Conservation (phyloP, 2,797 vertebrate species). For the Naso thynnoides region DNA sequence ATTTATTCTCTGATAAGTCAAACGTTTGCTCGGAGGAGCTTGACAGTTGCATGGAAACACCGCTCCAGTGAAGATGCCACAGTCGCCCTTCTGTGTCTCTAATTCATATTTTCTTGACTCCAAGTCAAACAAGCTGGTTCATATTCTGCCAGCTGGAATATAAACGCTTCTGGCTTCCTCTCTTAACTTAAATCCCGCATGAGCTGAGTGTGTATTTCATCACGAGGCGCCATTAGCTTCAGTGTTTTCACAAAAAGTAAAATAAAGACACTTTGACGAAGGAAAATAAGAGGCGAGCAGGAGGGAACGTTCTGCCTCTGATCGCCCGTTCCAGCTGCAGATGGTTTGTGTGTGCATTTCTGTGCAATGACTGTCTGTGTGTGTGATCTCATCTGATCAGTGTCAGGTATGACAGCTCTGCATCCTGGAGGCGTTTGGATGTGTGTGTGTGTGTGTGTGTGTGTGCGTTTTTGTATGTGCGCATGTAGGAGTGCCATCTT, state of each 20-base stretch:
- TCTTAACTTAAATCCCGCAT: constrained; percentile 1
- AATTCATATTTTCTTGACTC: constrained; percentile 30
- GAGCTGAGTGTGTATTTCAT: constrained; percentile 7
- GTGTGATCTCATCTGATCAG: constrained; percentile 49
- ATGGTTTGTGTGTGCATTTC: constrained; percentile 2
- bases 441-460: constrained; percentile 19
- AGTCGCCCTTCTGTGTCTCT: constrained; percentile 11
- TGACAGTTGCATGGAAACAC: constrained; percentile 21
- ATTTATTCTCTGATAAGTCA: constrained; percentile 10
- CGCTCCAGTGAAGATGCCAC: constrained; percentile 8
- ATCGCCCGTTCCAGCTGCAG: constrained; percentile 20
- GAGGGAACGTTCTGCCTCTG: constrained; percentile 5
- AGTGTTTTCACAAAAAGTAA: constrained; percentile 7
- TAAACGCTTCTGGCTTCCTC: constrained; percentile 16
- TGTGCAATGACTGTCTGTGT: neutral
- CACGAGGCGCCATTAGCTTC: neutral
- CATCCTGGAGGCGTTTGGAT: constrained; percentile 33
- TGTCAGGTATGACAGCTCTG: constrained; percentile 48
- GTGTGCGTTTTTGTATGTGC: too few species aligned
- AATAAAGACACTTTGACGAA: constrained; percentile 4
- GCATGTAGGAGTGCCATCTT: constrained; percentile 15
- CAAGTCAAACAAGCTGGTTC: constrained; percentile 40
- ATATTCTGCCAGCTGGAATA: constrained; percentile 49
- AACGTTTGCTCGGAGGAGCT: constrained; percentile 13
- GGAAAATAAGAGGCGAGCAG: neutral